A percentile compares a stretch with the other conserved stretches of the same genome.
phyloP scores from a whole-genome alignment of 2,888 invertebrate species.

The Lysandra coridon region DNA sequence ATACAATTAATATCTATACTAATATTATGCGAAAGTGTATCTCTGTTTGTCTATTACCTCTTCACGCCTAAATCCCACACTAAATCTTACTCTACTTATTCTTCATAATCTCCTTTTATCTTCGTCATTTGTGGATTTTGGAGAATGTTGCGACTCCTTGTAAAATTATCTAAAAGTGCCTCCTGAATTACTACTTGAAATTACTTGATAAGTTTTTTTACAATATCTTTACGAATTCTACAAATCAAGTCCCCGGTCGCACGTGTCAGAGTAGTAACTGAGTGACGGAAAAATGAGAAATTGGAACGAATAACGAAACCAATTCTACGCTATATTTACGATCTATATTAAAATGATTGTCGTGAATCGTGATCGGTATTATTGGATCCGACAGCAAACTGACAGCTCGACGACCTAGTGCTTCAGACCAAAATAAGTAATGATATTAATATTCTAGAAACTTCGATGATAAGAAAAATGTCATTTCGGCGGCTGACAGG shows the following conservation, averaged over 20 bases:
- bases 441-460: slow-evolving; percentile 16
- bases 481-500: slow-evolving; percentile 16
- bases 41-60: too few species aligned
- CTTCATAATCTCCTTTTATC: too few species aligned
- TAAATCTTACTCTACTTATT: too few species aligned
- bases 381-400: slow-evolving; percentile 4
- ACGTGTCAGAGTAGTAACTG: not conserved
- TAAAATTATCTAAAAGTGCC: too few species aligned
- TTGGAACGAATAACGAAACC: not conserved
- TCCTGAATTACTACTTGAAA: too few species aligned
- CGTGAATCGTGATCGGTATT: not conserved
- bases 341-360: not conserved
- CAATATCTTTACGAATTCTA: not conserved
- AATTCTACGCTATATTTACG: slow-evolving; percentile 7
- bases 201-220: too few species aligned
- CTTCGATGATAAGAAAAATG: slow-evolving; percentile 23
- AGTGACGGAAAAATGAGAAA: not conserved
- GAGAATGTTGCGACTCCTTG: too few species aligned
- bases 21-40: too few species aligned
- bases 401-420: not conserved
- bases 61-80: too few species aligned
- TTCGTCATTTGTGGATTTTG: too few species aligned
- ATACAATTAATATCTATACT: not conserved
- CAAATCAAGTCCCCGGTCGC: not conserved
- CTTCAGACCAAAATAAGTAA: not conserved